Conservation (phyloP, 2,113 vertebrate species). For the Eudyptes chrysolophus region DNA sequence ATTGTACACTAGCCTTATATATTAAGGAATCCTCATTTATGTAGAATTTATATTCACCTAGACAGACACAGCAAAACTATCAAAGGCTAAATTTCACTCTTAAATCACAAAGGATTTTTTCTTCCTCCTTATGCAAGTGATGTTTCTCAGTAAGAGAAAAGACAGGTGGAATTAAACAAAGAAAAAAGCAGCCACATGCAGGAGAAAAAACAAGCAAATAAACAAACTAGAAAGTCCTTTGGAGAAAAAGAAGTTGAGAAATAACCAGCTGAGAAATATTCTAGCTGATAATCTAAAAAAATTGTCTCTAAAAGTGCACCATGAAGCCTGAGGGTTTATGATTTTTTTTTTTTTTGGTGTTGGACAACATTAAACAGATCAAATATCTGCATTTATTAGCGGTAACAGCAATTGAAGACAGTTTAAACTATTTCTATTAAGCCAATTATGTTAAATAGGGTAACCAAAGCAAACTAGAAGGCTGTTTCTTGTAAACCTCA, state of each 20-base stretch:
- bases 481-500: neutral
- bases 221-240: neutral
- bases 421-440: neutral
- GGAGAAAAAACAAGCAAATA: neutral
- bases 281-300: neutral
- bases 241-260: neutral
- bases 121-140: neutral
- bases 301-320: neutral
- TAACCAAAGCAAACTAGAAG: neutral
- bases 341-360: neutral
- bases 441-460: neutral
- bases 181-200: neutral
- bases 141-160: neutral
- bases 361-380: neutral
- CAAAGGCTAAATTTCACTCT: neutral
- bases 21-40: neutral
- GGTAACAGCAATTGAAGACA: neutral
- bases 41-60: neutral
- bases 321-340: neutral
- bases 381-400: neutral
- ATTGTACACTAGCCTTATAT: neutral
- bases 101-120: neutral
- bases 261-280: neutral
- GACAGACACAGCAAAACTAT: neutral
- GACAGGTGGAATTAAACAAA: neutral